Evolutionary conservation across 2,888 invertebrate species (phyloP), one percentile per base, ranked within the genome.

Genomic region (Apamea anceps): DNA sequence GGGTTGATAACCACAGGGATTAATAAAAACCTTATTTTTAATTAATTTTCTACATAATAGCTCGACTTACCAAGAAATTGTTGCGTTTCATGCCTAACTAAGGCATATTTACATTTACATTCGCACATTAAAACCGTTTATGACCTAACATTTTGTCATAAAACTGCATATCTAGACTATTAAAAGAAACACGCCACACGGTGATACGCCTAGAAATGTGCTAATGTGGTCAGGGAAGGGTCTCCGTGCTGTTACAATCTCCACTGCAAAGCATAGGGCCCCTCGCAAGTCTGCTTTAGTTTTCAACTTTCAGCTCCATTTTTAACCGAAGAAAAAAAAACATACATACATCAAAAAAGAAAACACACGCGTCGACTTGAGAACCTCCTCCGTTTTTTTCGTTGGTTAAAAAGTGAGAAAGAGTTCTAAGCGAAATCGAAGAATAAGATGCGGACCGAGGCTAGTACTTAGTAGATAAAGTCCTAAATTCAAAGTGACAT

Each of bases 101-200:
- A n/a, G 42, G 73, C 28, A 74, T 84, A 80, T 72, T 77, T 75
- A 84, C 45, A 72, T 60, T 71, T 32, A 73, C 81, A 75, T 90
- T 89, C 77, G 77, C 86, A 88, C 89, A 88, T 88, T 88, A 89
- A 87, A 84, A 83, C 81, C 37, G 76, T 88, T 92, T 90, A 92
- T 89, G 86, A 81, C 85, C 88, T 89, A 81, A 90, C 88, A 92
- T 91, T 90, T 89, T 80, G 89, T 85, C 88, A 87, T 92, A 91
- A 93, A 92, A 90, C 88, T 93, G 91, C 91, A 93, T 92, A 92
- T 92, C 90, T 88, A 81, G 81, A 84, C 80, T 79, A 85, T 88
- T 89, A 88, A 72, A 87, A 84, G 66, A 67, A 90, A 89, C 93
- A 93, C 93, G 92, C 93, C 84, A 93, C 72, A 62, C 28, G 70